Percentiles rank a stretch among this genome's conserved stretches.
phyloP scores from a whole-genome alignment of 1,140 invertebrate species.

The Magallana gigas region DNA sequence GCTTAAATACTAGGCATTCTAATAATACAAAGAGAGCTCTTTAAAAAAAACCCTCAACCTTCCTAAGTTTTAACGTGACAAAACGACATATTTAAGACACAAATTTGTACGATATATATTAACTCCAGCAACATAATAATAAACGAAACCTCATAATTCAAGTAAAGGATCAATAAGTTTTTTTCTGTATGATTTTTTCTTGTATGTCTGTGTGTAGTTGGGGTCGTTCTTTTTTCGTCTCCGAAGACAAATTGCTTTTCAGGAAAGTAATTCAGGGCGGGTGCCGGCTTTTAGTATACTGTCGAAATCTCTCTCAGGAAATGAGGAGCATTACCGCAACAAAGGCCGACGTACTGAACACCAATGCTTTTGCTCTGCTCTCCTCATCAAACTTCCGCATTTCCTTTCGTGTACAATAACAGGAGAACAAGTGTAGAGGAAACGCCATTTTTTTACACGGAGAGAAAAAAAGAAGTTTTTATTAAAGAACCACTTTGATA shows the following conservation, averaged over 20 bases:
- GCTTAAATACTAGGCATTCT: too few relatives aligned
- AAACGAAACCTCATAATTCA: too few relatives aligned
- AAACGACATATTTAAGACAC: too few relatives aligned
- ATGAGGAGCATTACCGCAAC: conserved; percentile 16
- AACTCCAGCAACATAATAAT: too few relatives aligned
- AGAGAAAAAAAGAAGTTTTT: too few relatives aligned
- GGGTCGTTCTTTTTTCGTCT: conserved; percentile 25
- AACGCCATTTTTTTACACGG: conserved; percentile 46
- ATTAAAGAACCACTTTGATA: neutral
- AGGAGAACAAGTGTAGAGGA: conserved; percentile 52
- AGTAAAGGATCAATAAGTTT: too few relatives aligned
- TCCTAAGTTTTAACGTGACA: too few relatives aligned
- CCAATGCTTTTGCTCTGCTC: conserved; percentile 55
- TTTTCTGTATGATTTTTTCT: neutral
- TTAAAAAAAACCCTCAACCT: too few relatives aligned
- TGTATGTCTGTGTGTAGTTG: conserved; percentile 42
- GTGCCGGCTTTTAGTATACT: conserved; percentile 59
- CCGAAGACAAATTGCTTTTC: conserved; percentile 50
- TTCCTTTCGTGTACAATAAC: conserved; percentile 56
- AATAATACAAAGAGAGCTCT: too few relatives aligned
- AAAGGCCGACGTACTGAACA: conserved; percentile 67
- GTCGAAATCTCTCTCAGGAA: conserved; percentile 64
- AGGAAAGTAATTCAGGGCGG: conserved; percentile 58
- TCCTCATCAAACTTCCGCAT: conserved; percentile 61
- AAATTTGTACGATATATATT: too few relatives aligned